Conservation (phyloP, 2,888 invertebrate genomes). For the Apamea anceps region DNA sequence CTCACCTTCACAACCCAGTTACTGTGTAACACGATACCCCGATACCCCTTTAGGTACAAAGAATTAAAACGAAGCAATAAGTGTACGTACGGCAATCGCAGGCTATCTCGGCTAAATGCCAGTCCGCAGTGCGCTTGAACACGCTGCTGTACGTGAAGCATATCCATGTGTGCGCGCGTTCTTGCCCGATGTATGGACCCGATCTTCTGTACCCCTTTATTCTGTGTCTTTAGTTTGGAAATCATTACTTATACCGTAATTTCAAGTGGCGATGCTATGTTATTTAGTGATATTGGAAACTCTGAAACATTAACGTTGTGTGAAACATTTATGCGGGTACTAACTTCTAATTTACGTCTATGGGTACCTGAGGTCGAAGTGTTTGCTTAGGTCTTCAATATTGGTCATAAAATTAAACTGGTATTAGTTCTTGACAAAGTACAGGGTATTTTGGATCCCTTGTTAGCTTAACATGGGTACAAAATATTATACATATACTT, state of each 20-base stretch:
- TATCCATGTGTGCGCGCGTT: background rate
- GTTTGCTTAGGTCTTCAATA: conserved; percentile 57
- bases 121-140: background rate
- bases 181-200: background rate
- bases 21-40: background rate
- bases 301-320: conserved; percentile 48
- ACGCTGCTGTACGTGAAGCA: background rate
- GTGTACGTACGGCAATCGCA: background rate
- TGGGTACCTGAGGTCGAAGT: conserved; percentile 45
- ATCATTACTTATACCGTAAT: conserved; percentile 59
- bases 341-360: conserved; percentile 55
- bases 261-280: conserved; percentile 58
- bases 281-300: conserved; percentile 59
- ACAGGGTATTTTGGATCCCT: conserved; percentile 12
- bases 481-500: background rate
- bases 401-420: conserved; percentile 55
- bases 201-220: conserved; percentile 1
- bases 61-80: too few relatives aligned
- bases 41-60: too few relatives aligned
- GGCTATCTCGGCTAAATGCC: background rate
- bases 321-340: conserved; percentile 55
- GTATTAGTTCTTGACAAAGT: conserved; percentile 48
- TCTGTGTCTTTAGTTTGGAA: conserved; percentile 33
- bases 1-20: background rate
- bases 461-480: conserved; percentile 16